Conservation (phyloP, 1,140 invertebrate species). For the Trachelipus rathkii region DNA sequence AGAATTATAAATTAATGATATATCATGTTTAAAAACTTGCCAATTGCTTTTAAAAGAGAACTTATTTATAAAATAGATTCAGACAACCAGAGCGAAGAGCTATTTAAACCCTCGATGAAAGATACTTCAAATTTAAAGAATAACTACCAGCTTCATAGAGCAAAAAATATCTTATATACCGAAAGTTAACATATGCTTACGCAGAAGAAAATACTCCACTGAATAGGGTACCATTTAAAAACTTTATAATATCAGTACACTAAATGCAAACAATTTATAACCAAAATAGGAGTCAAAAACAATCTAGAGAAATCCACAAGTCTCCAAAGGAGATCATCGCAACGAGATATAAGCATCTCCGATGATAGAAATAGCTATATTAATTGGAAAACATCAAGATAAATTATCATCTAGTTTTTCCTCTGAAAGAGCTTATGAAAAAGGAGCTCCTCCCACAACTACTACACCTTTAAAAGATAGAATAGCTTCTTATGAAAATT, state of each 20-base stretch:
- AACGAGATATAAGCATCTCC: not conserved
- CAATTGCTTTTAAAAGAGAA: no score
- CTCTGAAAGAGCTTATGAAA: slow-evolving; percentile 9
- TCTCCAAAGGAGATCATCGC: not conserved
- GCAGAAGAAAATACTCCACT: slow-evolving; percentile 38
- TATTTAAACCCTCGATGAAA: slow-evolving; percentile 31
- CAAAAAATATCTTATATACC: slow-evolving; percentile 16
- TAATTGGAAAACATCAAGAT: not conserved
- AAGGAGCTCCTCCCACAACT: not conserved
- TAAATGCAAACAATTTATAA: no score
- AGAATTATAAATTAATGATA: no score
- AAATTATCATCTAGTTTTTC: no score
- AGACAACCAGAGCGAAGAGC: slow-evolving; percentile 38
- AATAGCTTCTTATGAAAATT: slow-evolving; percentile 45
- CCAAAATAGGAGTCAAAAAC: slow-evolving; percentile 33
- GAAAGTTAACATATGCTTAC: slow-evolving; percentile 23
- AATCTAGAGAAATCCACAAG: slow-evolving; percentile 5
- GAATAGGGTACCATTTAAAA: slow-evolving; percentile 42
- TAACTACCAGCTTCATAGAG: slow-evolving; percentile 37
- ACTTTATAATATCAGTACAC: slow-evolving; percentile 40
- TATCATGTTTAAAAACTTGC: no score
- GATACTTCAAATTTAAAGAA: slow-evolving; percentile 40
- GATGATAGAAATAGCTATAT: not conserved
- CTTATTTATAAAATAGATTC: no score
- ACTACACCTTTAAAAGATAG: slow-evolving; percentile 40